These are phyloP conservation scores for Ameiurus melas DNA, from an alignment of 2,113 vertebrate genomes.

Conservation along the genomic window DNA sequence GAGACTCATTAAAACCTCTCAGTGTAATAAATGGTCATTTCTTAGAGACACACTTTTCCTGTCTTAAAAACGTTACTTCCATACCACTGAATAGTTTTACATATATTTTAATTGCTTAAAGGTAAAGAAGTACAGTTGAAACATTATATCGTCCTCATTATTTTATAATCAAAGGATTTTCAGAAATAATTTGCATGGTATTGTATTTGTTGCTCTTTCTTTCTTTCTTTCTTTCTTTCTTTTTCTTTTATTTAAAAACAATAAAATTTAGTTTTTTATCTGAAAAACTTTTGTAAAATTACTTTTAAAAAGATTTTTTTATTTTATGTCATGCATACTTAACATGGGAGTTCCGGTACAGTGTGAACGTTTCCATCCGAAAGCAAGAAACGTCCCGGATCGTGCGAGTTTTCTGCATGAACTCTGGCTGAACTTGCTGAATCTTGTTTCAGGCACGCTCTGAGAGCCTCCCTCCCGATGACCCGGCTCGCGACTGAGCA, in stretches of 20 bases:
- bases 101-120: not conserved
- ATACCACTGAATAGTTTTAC: not conserved
- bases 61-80: not conserved
- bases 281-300: not conserved
- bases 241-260: not conserved
- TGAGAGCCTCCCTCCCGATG: constrained; percentile 80
- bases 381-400: constrained; percentile 51
- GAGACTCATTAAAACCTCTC: not conserved
- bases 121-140: not conserved
- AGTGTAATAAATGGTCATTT: not conserved
- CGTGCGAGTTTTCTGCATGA: constrained; percentile 82
- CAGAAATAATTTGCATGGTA: not conserved
- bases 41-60: not conserved
- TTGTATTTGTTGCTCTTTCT: not conserved
- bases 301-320: not conserved
- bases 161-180: not conserved
- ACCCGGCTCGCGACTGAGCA: constrained; percentile 82
- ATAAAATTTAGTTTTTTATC: not conserved
- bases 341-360: not conserved
- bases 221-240: not conserved
- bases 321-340: not conserved
- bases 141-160: not conserved
- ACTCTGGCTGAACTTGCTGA: constrained; percentile 88
- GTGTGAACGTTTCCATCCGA: constrained; percentile 23
- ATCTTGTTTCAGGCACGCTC: constrained; percentile 80